Evolutionary conservation across 2,113 vertebrate species (phyloP).

Genomic region (Oxyruncus cristatus): DNA sequence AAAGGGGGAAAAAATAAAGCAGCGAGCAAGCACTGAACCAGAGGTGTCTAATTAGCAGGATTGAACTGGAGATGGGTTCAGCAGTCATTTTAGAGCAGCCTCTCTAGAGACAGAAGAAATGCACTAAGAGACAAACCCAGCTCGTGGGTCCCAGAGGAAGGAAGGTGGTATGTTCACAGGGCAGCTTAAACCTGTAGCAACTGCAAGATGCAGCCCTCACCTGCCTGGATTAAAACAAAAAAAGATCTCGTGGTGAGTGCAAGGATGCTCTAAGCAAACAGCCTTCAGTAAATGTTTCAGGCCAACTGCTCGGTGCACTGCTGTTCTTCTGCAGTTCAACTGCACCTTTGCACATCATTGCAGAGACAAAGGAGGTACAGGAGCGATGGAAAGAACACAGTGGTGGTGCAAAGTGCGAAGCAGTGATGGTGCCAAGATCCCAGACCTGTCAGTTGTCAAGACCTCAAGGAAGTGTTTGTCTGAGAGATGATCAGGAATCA

Average conservation of each 20-base stretch:
- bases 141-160: neutral
- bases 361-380: neutral
- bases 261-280: neutral
- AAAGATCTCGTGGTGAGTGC: neutral
- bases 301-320: fast-evolving
- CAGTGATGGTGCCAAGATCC: neutral
- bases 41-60: conserved; percentile 75
- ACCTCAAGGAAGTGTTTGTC: neutral
- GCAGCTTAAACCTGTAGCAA: neutral
- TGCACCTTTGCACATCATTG: neutral
- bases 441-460: neutral
- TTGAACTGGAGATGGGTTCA: conserved; percentile 58
- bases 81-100: conserved; percentile 55
- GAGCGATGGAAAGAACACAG: neutral
- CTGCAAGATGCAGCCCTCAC: neutral
- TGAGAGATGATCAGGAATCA: neutral
- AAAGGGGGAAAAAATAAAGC: neutral
- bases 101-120: conserved; percentile 42
- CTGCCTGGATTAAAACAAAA: neutral
- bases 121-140: neutral
- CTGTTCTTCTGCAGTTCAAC: neutral
- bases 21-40: neutral
- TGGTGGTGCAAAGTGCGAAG: neutral
- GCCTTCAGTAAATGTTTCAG: neutral
- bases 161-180: neutral